These are phyloP conservation scores for Sarcophaga caerulescens DNA, from an alignment of 2,888 invertebrate genomes.

Conservation along the genomic window DNA sequence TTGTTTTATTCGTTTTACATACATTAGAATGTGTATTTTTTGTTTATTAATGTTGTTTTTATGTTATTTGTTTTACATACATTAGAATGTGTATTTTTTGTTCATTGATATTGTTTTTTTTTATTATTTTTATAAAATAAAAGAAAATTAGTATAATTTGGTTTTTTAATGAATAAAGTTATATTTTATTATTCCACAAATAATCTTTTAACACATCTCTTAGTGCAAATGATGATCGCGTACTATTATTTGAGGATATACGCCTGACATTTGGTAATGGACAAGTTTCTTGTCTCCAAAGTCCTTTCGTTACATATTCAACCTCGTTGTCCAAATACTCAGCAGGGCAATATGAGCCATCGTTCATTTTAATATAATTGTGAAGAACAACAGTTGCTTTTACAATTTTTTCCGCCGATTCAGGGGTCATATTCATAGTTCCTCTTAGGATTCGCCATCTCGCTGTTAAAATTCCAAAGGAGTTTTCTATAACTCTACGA, in stretches of 20 bases:
- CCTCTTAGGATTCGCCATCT: background rate
- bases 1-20: too few relatives aligned
- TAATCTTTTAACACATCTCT: slow-evolving; percentile 9
- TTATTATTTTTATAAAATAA: too few relatives aligned
- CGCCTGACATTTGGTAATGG: background rate
- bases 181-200: slow-evolving; percentile 1
- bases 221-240: background rate
- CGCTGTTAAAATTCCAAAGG: background rate
- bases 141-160: too few relatives aligned
- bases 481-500: background rate
- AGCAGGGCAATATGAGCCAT: too few relatives aligned
- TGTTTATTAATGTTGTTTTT: too few relatives aligned
- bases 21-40: too few relatives aligned
- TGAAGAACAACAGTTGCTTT: slow-evolving; percentile 27
- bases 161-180: background rate
- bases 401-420: slow-evolving; percentile 21
- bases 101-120: too few relatives aligned
- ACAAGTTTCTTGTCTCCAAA: slow-evolving; percentile 5
- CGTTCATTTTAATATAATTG: slow-evolving; percentile 8
- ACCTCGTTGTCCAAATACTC: background rate
- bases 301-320: background rate
- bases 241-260: background rate
- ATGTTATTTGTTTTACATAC: too few relatives aligned
- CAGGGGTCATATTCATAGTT: slow-evolving; percentile 7
- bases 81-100: too few relatives aligned